phyloP scores from a whole-genome alignment of 2,888 invertebrate genomes.

The Lycaena phlaeas region DNA sequence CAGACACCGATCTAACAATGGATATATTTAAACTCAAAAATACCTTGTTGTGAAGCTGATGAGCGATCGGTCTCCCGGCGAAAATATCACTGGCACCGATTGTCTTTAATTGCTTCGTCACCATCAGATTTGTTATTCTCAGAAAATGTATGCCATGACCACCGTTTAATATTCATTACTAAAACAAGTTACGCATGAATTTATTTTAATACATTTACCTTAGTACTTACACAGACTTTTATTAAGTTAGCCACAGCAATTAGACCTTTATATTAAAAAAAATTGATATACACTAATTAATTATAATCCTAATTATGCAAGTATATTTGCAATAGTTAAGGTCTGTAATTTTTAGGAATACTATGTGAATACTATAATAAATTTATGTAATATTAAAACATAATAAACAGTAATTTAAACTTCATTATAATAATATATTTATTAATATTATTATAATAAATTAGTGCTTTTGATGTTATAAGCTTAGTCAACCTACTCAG shows the following conservation, averaged over 20 bases:
- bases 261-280: too few species aligned
- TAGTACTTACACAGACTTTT: too few species aligned
- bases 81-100: conserved; percentile 21
- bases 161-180: background rate
- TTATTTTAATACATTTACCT: too few species aligned
- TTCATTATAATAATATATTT: background rate
- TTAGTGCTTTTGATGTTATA: too few species aligned
- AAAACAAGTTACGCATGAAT: background rate
- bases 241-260: too few species aligned
- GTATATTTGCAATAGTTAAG: too few species aligned
- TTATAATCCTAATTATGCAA: too few species aligned
- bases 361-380: too few species aligned
- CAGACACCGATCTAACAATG: conserved; percentile 35
- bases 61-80: conserved; percentile 51
- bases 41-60: conserved; percentile 40
- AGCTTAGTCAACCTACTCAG: too few species aligned
- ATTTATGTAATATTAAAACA: background rate
- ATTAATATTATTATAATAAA: too few species aligned
- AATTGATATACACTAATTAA: too few species aligned
- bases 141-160: background rate
- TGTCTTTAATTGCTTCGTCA: conserved; percentile 22
- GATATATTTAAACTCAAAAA: conserved; percentile 37
- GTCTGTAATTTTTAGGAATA: too few species aligned
- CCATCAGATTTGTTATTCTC: conserved; percentile 11
- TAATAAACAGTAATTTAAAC: background rate